Percentiles rank a stretch among this genome's conserved stretches.
Evolutionary conservation across 2,113 vertebrate genomes (phyloP).

Genomic region (Meleagris gallopavo): DNA sequence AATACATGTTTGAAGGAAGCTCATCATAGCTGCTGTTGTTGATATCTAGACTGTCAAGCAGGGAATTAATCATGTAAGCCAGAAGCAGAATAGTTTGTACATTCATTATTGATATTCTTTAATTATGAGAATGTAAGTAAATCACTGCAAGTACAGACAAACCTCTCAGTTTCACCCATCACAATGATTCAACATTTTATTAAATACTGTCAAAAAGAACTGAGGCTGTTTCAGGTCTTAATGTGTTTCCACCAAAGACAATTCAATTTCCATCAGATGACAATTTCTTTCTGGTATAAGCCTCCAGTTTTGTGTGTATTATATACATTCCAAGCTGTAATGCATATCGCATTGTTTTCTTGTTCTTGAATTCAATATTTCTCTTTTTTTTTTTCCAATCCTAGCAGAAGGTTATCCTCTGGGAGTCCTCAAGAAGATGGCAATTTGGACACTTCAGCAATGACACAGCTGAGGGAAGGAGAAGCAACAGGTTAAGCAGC

Average conservation of each 20-base stretch:
- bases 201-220: not conserved
- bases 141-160: not conserved
- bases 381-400: not conserved
- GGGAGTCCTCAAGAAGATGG: not conserved
- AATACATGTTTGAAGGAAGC: not conserved
- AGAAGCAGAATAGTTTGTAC: not conserved
- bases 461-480: not conserved
- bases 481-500: not conserved
- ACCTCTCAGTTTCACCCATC: not conserved
- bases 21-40: not conserved
- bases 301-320: not conserved
- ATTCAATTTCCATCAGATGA: no score
- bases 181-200: not conserved
- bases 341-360: not conserved
- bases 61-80: not conserved
- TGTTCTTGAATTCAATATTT: not conserved
- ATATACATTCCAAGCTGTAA: not conserved
- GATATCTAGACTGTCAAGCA: not conserved
- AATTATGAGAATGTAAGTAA: not conserved
- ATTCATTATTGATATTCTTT: not conserved
- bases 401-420: not conserved
- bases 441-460: not conserved
- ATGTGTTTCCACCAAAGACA: not conserved
- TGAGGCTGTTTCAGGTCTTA: not conserved
- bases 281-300: not conserved